Conservation (phyloP, 2,888 invertebrate genomes). For the Calliopum simillimum region DNA sequence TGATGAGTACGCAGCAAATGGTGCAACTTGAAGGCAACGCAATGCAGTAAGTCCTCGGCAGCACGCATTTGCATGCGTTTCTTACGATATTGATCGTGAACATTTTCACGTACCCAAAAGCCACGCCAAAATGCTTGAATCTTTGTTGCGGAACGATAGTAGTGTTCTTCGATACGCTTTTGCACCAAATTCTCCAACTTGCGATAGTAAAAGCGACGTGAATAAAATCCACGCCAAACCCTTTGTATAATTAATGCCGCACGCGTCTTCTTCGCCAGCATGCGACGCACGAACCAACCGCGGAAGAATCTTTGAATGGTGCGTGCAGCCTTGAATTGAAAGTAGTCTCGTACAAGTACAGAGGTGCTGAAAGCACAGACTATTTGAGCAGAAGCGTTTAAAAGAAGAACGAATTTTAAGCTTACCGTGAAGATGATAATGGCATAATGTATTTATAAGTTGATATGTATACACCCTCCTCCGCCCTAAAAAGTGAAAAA, state of each 20-base stretch:
- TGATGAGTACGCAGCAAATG: slow-evolving; percentile 59
- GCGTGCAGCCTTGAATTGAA: slow-evolving; percentile 54
- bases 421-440: too few relatives aligned
- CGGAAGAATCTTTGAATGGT: slow-evolving; percentile 55
- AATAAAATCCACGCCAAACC: slow-evolving; percentile 57
- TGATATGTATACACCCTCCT: too few relatives aligned
- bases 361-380: slow-evolving; percentile 45
- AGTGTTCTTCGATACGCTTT: slow-evolving; percentile 41
- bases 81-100: slow-evolving; percentile 55
- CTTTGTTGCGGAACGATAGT: slow-evolving; percentile 50
- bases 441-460: too few relatives aligned
- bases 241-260: slow-evolving; percentile 57
- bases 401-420: too few relatives aligned
- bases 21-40: slow-evolving; percentile 62
- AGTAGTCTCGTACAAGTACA: slow-evolving; percentile 51
- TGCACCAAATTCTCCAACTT: slow-evolving; percentile 51
- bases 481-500: too few relatives aligned
- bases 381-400: too few relatives aligned
- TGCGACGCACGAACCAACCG: slow-evolving; percentile 42
- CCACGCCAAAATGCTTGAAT: slow-evolving; percentile 63
- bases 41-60: slow-evolving; percentile 59
- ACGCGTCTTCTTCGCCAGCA: background rate
- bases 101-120: slow-evolving; percentile 51
- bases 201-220: slow-evolving; percentile 41
- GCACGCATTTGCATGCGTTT: slow-evolving; percentile 50